Evolutionary conservation across 1,140 invertebrate species (phyloP), one percentile per base, ranked within the genome.

Genomic region (Goniozus legneri): DNA sequence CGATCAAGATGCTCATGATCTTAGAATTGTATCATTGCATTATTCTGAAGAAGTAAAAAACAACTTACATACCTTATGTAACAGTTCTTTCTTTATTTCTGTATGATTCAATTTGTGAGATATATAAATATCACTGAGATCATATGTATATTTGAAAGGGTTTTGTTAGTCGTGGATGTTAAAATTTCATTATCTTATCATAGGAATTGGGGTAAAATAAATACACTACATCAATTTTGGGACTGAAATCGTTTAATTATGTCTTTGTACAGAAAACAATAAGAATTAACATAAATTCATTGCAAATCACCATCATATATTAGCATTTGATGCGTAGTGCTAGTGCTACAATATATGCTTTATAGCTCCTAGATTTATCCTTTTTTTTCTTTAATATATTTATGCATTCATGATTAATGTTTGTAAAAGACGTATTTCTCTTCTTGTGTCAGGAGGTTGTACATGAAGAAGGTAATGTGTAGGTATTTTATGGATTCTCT

Each of bases 221-320:
- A n/a, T 13, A 35, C 14, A 3, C 14, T 10, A 12, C 15, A 15
- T 44, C 14, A 54, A 41, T 54, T 20, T 62, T 65, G 60, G 62
- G 64, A 67, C 54, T 71, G 63, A 71, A 71, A 68, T 64, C 55
- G 57, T 74, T 74, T 73, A 74, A 74, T 74, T 58, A 60, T 62
- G 55, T 69, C 62, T 71, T 69, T 72, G 64, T 73, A 74, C 71
- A 73, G 61, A 69, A 74, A 74, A 67, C 61, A 71, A 73, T 67
- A 67, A 62, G 65, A 71, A 67, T 64, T 54, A 69, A 71, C 60
- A 53, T 67, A 71, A 71, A 69, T 65, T 61, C 56, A 67, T 66
- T 69, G 61, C 62, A 69, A 71, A 71, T 69, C 60, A 74, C 62
- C 56, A 63, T 66, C 56, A 67, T 71, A 67, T 72, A 67, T 70